A percentile compares a stretch with the other conserved stretches of the same genome.
Conservation (phyloP, 2,888 invertebrate genomes). For the Mesodorylaimus sp. region DNA sequence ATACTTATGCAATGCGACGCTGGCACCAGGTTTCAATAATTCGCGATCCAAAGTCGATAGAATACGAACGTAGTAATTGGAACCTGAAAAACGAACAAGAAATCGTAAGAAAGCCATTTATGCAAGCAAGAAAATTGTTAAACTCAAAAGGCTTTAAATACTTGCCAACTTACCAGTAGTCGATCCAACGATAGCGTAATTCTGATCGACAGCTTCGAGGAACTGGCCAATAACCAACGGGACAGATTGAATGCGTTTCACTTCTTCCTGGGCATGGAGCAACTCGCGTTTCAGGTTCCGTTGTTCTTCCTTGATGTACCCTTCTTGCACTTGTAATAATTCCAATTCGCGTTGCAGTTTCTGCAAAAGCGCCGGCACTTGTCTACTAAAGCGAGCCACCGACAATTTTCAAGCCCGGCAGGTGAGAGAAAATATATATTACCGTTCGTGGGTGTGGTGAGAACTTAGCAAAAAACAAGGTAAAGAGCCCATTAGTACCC, state of each 20-base stretch:
- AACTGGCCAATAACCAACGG: constrained; percentile 97
- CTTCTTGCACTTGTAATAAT: constrained; percentile 93
- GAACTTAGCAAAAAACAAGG: no score
- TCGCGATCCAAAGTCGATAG: constrained; percentile 94
- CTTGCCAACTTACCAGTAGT: constrained; percentile 48
- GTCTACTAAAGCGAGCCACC: no score
- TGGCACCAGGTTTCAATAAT: constrained; percentile 85
- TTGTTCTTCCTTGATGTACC: constrained; percentile 98
- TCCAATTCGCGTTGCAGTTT: constrained; percentile 88
- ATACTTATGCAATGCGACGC: constrained; percentile 94
- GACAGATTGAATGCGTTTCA: constrained; percentile 94
- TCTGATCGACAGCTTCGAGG: constrained; percentile 95
- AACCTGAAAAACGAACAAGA: constrained; percentile 44
- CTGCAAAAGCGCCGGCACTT: constrained; percentile 36
- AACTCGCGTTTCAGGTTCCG: constrained; percentile 95
- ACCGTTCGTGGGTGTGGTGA: no score
- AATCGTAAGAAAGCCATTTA: constrained; percentile 1
- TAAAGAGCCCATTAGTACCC: no score
- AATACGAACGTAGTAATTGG: constrained; percentile 96
- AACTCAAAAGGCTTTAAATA: background rate
- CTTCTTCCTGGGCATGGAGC: constrained; percentile 69
- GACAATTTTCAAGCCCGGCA: no score
- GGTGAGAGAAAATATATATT: no score
- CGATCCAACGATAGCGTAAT: constrained; percentile 95
- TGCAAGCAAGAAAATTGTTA: background rate